These are phyloP conservation scores for Drosophila tsacasi DNA, from an alignment of 1,140 invertebrate species.

Conservation along the genomic window DNA sequence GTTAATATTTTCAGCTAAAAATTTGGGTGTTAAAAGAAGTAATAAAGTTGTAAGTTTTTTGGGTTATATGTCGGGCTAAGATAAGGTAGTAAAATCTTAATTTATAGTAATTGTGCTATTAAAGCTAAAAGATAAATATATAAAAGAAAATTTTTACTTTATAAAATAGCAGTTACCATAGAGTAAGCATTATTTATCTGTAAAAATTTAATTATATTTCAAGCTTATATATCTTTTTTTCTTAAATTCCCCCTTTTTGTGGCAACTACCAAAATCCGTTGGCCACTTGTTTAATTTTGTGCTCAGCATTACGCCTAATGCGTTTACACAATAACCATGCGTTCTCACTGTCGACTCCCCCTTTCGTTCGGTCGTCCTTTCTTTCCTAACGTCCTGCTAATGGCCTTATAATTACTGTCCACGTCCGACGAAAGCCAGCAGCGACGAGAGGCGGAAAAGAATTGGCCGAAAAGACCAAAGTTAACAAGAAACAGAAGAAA, in stretches of 20 bases:
- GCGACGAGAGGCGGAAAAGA: constrained; percentile 54
- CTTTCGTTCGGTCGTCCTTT: neutral
- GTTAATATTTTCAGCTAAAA: neutral
- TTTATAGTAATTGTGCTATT: neutral
- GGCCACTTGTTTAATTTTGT: constrained; percentile 72
- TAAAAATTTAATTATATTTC: neutral
- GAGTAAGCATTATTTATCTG: neutral
- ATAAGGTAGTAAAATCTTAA: neutral
- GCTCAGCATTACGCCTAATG: constrained; percentile 77
- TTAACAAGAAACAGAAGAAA: constrained; percentile 49
- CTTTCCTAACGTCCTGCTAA: constrained; percentile 59
- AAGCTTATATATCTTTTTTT: too few relatives aligned
- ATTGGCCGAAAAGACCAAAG: constrained; percentile 48
- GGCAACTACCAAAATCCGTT: constrained; percentile 36
- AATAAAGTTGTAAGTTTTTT: neutral
- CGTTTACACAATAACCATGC: constrained; percentile 82
- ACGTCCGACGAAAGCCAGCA: constrained; percentile 56
- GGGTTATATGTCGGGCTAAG: neutral
- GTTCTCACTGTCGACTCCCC: constrained; percentile 12
- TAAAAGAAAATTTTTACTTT: too few relatives aligned
- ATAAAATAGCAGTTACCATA: neutral
- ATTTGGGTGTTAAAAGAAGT: neutral
- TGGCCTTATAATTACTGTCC: constrained; percentile 82
- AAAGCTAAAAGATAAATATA: neutral
- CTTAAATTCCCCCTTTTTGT: constrained; percentile 11